phyloP scores from a whole-genome alignment of 2,113 vertebrate species.

The Planiliza haematocheilus region DNA sequence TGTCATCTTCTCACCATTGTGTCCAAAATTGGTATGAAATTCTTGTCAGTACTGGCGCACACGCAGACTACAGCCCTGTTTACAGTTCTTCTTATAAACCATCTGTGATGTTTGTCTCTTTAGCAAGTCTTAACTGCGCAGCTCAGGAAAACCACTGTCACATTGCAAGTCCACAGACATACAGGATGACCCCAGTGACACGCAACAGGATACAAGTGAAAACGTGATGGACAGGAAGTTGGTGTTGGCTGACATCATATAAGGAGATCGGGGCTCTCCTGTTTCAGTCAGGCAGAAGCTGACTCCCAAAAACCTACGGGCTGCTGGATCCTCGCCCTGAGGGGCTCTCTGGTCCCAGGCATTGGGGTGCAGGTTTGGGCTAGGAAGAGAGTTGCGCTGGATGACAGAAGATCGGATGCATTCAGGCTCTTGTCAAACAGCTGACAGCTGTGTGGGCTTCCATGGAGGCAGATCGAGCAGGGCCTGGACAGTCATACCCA shows the following conservation, averaged over 20 bases:
- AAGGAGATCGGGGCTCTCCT: conserved; percentile 62
- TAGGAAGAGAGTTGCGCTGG: conserved; percentile 14
- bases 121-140: conserved; percentile 33
- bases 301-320: conserved; percentile 33
- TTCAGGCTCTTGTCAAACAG: conserved; percentile 81
- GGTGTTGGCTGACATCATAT: conserved; percentile 76
- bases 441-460: conserved; percentile 89
- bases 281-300: conserved; percentile 70
- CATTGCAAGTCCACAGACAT: conserved; percentile 31
- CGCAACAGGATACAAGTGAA: conserved; percentile 38
- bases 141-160: conserved; percentile 41
- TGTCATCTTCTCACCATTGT: conserved; percentile 25
- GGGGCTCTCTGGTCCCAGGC: conserved; percentile 65
- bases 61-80: conserved; percentile 8
- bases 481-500: conserved; percentile 95
- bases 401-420: conserved; percentile 11
- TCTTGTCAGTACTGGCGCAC: conserved; percentile 46
- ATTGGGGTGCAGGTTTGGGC: conserved; percentile 8
- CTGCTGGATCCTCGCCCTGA: conserved; percentile 55
- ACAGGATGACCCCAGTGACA: conserved; percentile 17
- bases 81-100: conserved; percentile 6
- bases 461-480: conserved; percentile 90
- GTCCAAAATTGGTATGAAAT: conserved; percentile 20
- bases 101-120: conserved; percentile 6
- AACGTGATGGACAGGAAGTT: conserved; percentile 43